These are phyloP conservation scores for Hesperia comma DNA, from an alignment of 2,888 invertebrate genomes.

Conservation along the genomic window DNA sequence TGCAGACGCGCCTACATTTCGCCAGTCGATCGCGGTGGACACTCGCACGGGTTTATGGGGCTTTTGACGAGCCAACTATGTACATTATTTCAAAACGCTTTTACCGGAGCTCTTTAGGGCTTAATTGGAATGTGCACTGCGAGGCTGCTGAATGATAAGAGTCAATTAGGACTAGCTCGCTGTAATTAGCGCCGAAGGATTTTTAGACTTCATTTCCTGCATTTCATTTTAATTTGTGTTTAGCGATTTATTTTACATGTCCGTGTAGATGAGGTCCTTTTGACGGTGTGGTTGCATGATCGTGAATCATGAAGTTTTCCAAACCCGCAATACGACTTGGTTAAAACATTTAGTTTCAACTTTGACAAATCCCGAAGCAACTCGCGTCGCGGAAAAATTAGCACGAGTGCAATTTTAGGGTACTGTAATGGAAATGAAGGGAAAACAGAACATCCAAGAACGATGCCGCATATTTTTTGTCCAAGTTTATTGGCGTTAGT, in stretches of 20 bases:
- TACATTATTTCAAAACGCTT: background rate
- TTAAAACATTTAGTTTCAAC: no score
- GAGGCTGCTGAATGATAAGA: background rate
- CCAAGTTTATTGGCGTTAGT: no score
- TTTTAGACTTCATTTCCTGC: background rate
- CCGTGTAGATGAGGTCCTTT: background rate
- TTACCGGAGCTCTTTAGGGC: background rate
- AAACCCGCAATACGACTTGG: background rate
- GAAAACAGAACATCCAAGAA: no score
- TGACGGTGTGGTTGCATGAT: no score
- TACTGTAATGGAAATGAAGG: no score
- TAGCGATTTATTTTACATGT: background rate
- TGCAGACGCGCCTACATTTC: no score
- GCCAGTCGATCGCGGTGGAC: no score
- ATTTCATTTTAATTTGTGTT: background rate
- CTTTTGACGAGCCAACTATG: background rate
- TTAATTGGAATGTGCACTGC: background rate
- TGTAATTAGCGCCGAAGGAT: background rate
- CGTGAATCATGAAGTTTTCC: background rate
- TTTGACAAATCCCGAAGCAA: background rate
- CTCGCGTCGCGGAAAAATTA: background rate
- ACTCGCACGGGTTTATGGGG: no score
- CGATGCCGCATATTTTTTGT: no score
- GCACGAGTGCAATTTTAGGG: no score
- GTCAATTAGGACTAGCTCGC: background rate